A percentile compares a stretch with the other conserved stretches of the same genome.
phyloP scores from a whole-genome alignment of 2,113 vertebrate species.

The Sardina pilchardus region DNA sequence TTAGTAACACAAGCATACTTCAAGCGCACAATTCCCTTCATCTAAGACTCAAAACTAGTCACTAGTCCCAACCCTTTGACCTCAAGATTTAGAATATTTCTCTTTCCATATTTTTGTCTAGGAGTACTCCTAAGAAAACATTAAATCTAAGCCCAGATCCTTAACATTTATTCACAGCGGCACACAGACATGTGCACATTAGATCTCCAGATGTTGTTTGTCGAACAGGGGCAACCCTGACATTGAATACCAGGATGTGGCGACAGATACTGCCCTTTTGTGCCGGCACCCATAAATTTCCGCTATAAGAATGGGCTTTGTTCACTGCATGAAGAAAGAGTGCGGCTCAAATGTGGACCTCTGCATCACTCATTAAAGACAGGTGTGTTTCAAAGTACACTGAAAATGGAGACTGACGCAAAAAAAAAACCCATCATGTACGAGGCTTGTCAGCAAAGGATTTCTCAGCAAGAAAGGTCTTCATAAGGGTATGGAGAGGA shows the following conservation, averaged over 20 bases:
- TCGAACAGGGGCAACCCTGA: constrained; percentile 1
- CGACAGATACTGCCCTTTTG: constrained; percentile 19
- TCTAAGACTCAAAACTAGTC: background rate
- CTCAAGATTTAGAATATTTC: background rate
- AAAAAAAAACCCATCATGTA: background rate
- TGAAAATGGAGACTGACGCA: background rate
- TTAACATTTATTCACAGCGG: background rate
- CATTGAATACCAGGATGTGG: constrained; percentile 35
- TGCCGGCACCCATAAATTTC: constrained; percentile 21
- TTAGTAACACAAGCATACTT: no score
- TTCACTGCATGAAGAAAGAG: constrained; percentile 25
- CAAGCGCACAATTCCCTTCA: background rate
- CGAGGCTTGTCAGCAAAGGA: background rate
- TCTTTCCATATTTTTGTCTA: background rate
- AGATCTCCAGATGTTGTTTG: constrained; percentile 32
- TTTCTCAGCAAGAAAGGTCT: no score
- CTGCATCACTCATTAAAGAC: background rate
- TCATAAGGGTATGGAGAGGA: no score
- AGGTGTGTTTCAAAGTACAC: background rate
- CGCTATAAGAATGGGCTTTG: constrained; percentile 33
- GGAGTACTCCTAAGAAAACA: background rate
- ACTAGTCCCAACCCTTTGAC: background rate
- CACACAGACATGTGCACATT: background rate
- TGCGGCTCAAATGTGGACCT: background rate
- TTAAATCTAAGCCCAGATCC: background rate